phyloP scores from a whole-genome alignment of 2,113 vertebrate genomes.

The Varanus komodoensis region DNA sequence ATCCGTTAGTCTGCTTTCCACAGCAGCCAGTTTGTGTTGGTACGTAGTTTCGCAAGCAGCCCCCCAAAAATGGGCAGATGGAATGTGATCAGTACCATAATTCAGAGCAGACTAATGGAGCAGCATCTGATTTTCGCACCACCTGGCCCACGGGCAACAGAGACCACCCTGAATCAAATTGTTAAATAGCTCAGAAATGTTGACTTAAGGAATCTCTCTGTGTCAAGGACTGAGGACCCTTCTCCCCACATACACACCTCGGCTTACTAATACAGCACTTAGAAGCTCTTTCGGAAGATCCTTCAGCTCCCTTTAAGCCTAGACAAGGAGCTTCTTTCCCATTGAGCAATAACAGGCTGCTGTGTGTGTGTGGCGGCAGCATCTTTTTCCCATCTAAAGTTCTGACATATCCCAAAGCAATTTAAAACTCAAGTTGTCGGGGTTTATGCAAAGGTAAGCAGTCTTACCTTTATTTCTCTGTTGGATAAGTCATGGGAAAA shows the following conservation, averaged over 20 bases:
- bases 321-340: not conserved
- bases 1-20: too few relatives aligned
- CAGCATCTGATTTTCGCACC: too few relatives aligned
- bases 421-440: slow-evolving; percentile 48
- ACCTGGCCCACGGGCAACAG: too few relatives aligned
- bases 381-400: rapidly evolving
- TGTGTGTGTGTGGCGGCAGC: rapidly evolving
- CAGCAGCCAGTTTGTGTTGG: too few relatives aligned
- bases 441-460: slow-evolving; percentile 74
- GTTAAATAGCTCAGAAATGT: too few relatives aligned
- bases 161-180: too few relatives aligned
- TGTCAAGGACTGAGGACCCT: not conserved
- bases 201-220: not conserved
- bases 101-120: too few relatives aligned
- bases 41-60: too few relatives aligned
- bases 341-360: not conserved
- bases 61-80: too few relatives aligned
- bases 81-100: too few relatives aligned
- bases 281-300: not conserved
- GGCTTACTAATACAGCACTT: not conserved
- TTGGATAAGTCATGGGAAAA: slow-evolving; percentile 75
- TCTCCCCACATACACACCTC: not conserved
- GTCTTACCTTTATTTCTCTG: slow-evolving; percentile 71
- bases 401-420: not conserved
- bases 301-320: not conserved